A percentile compares a stretch with the other conserved stretches of the same genome.
Conservation (phyloP, 2,113 vertebrate genomes). For the Amia ocellicauda region DNA sequence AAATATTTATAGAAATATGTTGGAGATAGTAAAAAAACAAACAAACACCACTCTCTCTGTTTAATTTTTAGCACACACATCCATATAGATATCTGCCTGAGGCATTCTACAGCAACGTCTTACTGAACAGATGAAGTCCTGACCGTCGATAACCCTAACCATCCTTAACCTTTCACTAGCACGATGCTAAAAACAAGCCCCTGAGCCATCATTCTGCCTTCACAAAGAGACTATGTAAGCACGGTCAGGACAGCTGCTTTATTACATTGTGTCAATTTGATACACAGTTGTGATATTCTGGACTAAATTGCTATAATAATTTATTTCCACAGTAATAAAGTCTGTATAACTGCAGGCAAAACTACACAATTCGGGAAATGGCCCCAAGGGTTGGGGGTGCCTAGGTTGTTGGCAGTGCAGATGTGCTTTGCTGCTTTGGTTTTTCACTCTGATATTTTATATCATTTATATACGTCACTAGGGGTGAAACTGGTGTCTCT, state of each 20-base stretch:
- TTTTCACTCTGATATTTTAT: too few species aligned
- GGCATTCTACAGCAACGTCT: neutral
- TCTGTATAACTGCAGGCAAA: neutral
- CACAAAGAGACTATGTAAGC: neutral
- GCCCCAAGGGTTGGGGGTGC: neutral
- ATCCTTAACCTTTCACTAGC: neutral
- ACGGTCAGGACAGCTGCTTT: neutral
- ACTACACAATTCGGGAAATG: neutral
- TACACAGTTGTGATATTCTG: neutral
- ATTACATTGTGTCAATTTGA: neutral
- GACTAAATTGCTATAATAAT: neutral
- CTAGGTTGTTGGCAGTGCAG: too few species aligned
- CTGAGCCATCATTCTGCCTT: neutral
- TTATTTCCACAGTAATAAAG: neutral
- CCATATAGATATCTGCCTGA: neutral
- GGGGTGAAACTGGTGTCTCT: too few species aligned
- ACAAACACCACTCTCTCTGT: neutral
- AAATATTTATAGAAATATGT: neutral
- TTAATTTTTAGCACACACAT: neutral
- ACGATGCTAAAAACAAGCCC: neutral
- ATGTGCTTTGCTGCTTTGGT: too few species aligned
- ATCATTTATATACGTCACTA: too few species aligned
- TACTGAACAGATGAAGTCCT: neutral
- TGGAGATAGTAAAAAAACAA: neutral
- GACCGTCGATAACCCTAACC: neutral